Conservation (phyloP, 1,140 invertebrate genomes). For the Cydia splendana region DNA sequence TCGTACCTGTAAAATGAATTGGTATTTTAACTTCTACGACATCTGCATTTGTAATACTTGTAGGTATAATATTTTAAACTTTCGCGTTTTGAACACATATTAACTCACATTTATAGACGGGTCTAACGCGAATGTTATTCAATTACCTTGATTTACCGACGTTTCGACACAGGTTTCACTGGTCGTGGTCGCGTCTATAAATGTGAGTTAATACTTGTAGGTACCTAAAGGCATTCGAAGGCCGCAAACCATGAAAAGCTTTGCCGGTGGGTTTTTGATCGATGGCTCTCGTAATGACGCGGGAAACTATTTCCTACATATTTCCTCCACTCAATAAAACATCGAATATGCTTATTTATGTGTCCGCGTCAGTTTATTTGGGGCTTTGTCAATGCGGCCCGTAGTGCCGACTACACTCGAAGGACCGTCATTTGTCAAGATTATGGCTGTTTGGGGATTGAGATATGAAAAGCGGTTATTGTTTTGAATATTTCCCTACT, state of each 20-base stretch:
- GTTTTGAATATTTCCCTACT: conserved; percentile 74
- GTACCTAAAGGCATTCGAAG: not conserved
- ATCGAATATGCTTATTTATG: conserved; percentile 78
- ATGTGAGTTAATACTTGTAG: not conserved
- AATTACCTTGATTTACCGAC: too few relatives aligned
- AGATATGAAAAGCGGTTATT: conserved; percentile 76
- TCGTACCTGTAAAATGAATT: not conserved
- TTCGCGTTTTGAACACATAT: too few relatives aligned
- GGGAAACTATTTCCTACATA: conserved; percentile 76
- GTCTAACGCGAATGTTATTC: too few relatives aligned
- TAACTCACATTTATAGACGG: too few relatives aligned
- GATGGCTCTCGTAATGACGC: conserved; percentile 75
- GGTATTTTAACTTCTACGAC: not conserved
- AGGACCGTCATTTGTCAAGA: conserved; percentile 78
- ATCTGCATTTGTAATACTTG: not conserved
- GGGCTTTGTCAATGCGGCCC: conserved; percentile 72
- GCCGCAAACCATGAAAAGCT: conserved; percentile 45
- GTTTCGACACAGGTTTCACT: too few relatives aligned
- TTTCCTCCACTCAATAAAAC: conserved; percentile 79
- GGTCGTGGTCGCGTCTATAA: too few relatives aligned
- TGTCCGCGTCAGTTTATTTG: conserved; percentile 73
- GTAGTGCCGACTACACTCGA: conserved; percentile 70
- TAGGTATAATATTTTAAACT: too few relatives aligned
- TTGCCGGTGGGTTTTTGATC: conserved; percentile 63
- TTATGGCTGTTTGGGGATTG: conserved; percentile 74